Percentiles rank a stretch among this genome's conserved stretches.
Conservation (phyloP, 2,797 vertebrate genomes). For the Erethizon dorsatum region DNA sequence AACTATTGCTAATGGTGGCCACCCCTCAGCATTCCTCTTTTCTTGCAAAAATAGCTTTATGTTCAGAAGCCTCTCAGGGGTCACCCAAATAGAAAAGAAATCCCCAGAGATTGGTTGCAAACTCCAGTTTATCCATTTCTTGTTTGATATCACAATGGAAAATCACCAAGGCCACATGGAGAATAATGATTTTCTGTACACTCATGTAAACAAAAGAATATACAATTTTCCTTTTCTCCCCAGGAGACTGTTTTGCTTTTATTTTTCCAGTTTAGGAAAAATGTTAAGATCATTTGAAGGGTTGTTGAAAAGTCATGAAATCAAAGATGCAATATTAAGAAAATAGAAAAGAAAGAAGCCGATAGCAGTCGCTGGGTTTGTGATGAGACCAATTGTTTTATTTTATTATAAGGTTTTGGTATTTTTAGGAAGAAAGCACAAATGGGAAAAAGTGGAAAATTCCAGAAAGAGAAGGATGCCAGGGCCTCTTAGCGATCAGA, state of each 20-base stretch:
- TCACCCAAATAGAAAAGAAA: conserved; percentile 86
- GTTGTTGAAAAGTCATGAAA: conserved; percentile 67
- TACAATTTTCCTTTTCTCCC: conserved; percentile 77
- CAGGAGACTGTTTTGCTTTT: conserved; percentile 54
- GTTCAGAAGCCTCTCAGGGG: conserved; percentile 81
- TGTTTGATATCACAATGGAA: conserved; percentile 81
- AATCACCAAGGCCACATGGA: conserved; percentile 77
- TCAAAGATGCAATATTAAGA: conserved; percentile 57
- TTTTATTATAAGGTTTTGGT: not conserved
- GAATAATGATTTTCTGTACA: conserved; percentile 68
- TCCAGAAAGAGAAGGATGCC: conserved; percentile 1
- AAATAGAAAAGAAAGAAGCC: conserved; percentile 41
- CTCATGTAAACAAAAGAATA: conserved; percentile 76
- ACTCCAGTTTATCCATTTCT: conserved; percentile 84
- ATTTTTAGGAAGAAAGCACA: not conserved
- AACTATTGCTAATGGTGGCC: conserved; percentile 83
- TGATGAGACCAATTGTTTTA: not conserved
- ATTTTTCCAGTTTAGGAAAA: conserved; percentile 70
- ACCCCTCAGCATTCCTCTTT: conserved; percentile 80
- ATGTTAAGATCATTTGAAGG: conserved; percentile 58
- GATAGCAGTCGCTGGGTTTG: not conserved
- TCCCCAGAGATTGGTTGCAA: conserved; percentile 84
- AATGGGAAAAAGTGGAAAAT: conserved; percentile 39
- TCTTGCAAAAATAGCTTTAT: conserved; percentile 86
- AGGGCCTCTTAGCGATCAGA: not conserved